Base-by-base conservation (phyloP, 2,888 invertebrate species). In the Limnephilus rhombicus region DNA sequence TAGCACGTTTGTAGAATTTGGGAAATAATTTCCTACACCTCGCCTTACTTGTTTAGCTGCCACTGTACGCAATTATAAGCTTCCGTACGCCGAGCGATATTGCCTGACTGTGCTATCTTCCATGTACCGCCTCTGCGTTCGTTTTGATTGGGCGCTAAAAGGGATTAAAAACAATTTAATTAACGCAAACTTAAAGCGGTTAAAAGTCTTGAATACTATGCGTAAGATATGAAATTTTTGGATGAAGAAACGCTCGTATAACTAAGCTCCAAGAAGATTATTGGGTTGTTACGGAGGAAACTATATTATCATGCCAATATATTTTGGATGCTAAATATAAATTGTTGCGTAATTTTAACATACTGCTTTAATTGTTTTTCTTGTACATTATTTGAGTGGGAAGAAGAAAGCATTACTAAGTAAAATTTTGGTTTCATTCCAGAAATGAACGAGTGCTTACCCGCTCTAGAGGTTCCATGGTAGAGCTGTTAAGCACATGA, bases 1-100 rank as follows among this genome's bases (percentile, higher is more conserved):
- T 49, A 80, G 91, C 89, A 88, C 80, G 92, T 91, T 89, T 85
- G 91, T 85, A 89, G 89, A 89, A 91, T 91, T 89, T 85, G 49
- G 85, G 87, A 91, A 91, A 89, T 91, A 89, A 91, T 89, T 91
- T 85, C 85, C 91, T 45, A 41, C 89, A 89, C 89, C 81, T 80
- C 81, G 89, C 89, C 80, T 37, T 37, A 68, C 37, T 89, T 89
- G 89, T 81, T 81, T 80, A 81, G 89, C 81, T n/a, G 18, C 45
- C n/a, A 15, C 85, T 68, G 68, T 68, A 68, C 68, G 68, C 68
- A 68, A 68, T 68, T 68, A 68, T 68, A 68, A 68, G 68, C 24
- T 68, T 68, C 68, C 24, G 68, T 68, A 68, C 68, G 68, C 68
- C 68, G 68, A 24, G 68, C 68, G 68, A 68, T 68, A 68, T 68